Evolutionary conservation across 2,113 vertebrate genomes (phyloP).

Genomic region (Ranitomeya variabilis): DNA sequence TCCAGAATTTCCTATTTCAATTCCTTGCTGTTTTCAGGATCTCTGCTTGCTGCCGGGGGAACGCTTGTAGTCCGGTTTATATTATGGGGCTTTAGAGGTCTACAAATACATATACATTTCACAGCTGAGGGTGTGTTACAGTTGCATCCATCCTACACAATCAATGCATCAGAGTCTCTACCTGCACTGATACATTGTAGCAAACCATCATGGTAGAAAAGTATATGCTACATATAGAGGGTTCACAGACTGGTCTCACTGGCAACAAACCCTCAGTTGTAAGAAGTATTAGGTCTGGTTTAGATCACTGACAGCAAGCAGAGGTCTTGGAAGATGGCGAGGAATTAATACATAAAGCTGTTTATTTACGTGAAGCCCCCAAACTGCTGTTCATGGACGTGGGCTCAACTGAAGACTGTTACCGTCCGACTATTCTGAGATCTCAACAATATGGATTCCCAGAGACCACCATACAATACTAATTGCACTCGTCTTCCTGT

Average conservation of each 20-base stretch:
- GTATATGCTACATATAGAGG: too few species aligned
- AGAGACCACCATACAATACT: neutral
- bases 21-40: too few species aligned
- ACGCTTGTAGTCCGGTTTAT: neutral
- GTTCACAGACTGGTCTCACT: too few species aligned
- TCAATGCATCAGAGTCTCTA: too few species aligned
- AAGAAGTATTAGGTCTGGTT: too few species aligned
- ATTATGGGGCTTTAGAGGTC: neutral
- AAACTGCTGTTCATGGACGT: neutral
- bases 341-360: neutral
- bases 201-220: too few species aligned
- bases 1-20: too few species aligned
- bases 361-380: neutral
- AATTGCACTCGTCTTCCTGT: neutral
- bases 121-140: neutral
- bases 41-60: too few species aligned
- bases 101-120: neutral
- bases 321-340: neutral
- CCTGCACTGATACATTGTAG: too few species aligned
- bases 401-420: neutral
- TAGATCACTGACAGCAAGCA: neutral
- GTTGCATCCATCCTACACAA: neutral
- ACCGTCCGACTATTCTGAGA: neutral
- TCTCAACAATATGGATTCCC: neutral
- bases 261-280: too few species aligned